phyloP scores from a whole-genome alignment of 2,888 invertebrate species.

The Eupeodes latifasciatus region DNA sequence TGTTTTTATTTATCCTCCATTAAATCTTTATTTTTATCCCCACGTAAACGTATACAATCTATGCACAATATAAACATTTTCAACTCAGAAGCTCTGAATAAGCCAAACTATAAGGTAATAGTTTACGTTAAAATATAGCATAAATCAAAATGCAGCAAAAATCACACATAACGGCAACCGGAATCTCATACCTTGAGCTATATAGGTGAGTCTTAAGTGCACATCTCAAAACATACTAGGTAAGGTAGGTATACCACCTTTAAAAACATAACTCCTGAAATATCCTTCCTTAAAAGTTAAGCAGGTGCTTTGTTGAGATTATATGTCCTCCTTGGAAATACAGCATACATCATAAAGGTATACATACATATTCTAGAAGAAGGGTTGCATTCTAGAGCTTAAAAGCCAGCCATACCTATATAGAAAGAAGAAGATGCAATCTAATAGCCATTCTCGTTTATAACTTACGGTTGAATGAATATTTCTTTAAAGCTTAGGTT shows the following conservation, averaged over 20 bases:
- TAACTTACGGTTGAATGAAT: conserved; percentile 59
- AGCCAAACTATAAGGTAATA: neutral
- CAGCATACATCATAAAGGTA: too few species aligned
- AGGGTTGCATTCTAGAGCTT: conserved; percentile 32
- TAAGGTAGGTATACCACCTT: neutral
- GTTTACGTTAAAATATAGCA: neutral
- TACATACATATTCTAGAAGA: neutral
- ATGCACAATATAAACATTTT: neutral
- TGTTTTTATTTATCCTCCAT: neutral
- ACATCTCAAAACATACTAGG: conserved; percentile 1
- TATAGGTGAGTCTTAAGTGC: neutral
- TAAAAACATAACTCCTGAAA: neutral
- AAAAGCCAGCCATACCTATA: neutral
- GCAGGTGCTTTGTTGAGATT: conserved; percentile 67
- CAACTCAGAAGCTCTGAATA: neutral
- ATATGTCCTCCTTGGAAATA: conserved; percentile 43
- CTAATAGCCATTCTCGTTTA: conserved; percentile 38
- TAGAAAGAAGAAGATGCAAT: conserved; percentile 41
- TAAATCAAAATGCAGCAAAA: conserved; percentile 19
- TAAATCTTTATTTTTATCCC: neutral
- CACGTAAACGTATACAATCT: neutral
- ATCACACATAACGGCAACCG: conserved; percentile 18
- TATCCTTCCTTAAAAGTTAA: conserved; percentile 68
- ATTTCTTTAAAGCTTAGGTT: conserved; percentile 43
- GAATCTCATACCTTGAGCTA: neutral